A percentile compares a stretch with the other conserved stretches of the same genome.
These are phyloP conservation scores for Gallinago stenura DNA, from an alignment of 2,797 vertebrate species.

Conservation along the genomic window DNA sequence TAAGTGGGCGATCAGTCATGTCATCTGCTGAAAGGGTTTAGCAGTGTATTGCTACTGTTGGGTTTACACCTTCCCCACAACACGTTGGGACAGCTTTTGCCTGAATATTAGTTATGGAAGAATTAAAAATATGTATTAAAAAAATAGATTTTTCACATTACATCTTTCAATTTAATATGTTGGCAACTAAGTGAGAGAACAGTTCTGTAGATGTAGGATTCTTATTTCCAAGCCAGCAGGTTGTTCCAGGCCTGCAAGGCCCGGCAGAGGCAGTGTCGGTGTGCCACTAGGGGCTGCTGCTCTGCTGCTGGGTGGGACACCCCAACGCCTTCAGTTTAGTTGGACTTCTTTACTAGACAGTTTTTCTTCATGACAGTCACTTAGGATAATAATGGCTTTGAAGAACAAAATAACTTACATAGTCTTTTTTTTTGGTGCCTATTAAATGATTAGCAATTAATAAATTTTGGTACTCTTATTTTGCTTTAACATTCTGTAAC, in stretches of 20 bases:
- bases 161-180: too few relatives aligned
- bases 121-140: background rate
- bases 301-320: fast-evolving
- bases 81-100: background rate
- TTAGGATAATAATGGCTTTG: background rate
- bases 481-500: background rate
- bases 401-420: background rate
- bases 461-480: background rate
- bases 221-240: background rate
- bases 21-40: background rate
- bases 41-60: background rate
- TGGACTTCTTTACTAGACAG: background rate
- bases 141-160: background rate
- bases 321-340: fast-evolving
- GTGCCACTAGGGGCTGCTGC: slow-evolving; percentile 52
- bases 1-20: background rate
- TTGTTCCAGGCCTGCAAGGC: background rate
- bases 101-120: background rate
- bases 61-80: background rate
- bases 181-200: background rate
- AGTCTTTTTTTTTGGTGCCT: background rate
- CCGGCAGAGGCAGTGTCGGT: background rate
- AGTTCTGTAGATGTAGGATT: background rate
- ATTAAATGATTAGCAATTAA: background rate
- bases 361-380: background rate